Evolutionary conservation across 2,797 vertebrate genomes (phyloP).

Genomic region (Xenops minutus): DNA sequence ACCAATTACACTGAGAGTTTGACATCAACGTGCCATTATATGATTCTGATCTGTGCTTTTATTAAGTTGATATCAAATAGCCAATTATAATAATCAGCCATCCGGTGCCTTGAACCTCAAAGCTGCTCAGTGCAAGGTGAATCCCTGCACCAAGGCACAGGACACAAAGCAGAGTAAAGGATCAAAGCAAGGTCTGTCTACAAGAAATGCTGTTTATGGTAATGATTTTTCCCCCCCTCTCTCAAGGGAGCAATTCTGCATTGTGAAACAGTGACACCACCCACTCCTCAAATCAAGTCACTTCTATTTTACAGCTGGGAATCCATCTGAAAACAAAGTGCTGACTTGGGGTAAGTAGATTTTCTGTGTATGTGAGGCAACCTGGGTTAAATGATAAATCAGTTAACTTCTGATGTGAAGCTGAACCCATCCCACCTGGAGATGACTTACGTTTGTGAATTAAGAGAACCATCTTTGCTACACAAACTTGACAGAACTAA

Average conservation of each 20-base stretch:
- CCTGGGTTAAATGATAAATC: background rate
- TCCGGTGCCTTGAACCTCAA: background rate
- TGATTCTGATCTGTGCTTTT: background rate
- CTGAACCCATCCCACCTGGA: background rate
- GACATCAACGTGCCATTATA: background rate
- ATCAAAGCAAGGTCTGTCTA: background rate
- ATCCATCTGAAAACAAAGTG: background rate
- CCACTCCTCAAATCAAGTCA: background rate
- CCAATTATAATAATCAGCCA: background rate
- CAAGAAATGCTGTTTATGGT: background rate
- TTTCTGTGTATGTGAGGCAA: background rate
- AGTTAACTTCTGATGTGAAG: background rate
- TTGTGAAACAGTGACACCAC: background rate
- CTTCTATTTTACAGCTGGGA: background rate
- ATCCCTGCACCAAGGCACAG: background rate
- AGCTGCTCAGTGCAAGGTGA: background rate
- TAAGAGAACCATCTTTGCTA: background rate
- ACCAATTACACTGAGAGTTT: background rate
- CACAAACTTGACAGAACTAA: background rate
- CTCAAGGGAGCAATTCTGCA: background rate
- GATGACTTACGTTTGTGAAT: background rate
- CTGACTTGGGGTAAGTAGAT: background rate
- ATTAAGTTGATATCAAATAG: background rate
- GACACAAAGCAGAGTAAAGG: background rate
- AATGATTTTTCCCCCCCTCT: rapidly evolving